These are phyloP conservation scores for Calycopis cecrops DNA, from an alignment of 1,140 invertebrate genomes.

Conservation along the genomic window DNA sequence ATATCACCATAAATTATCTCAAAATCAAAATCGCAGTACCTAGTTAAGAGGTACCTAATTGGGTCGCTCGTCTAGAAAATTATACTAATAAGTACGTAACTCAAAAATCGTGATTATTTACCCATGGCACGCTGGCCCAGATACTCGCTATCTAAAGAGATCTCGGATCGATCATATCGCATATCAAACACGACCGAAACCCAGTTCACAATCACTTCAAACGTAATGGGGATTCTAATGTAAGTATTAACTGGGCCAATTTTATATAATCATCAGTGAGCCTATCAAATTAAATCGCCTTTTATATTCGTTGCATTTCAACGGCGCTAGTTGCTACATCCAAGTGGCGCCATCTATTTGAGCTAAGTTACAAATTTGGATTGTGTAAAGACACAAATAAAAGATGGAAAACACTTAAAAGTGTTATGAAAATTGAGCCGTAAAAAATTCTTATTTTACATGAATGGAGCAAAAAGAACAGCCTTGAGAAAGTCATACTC, in stretches of 20 bases:
- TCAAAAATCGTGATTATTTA: conserved; percentile 4
- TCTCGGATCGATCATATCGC: conserved; percentile 51
- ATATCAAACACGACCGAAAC: conserved; percentile 45
- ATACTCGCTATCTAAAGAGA: conserved; percentile 54
- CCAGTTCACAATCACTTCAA: conserved; percentile 28
- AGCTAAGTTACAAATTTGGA: conserved; percentile 1
- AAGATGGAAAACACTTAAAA: no score
- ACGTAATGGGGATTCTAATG: conserved; percentile 15
- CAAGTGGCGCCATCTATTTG: neutral
- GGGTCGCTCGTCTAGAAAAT: conserved; percentile 4
- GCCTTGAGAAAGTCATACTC: no score
- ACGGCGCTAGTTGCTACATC: conserved; percentile 4
- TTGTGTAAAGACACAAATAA: neutral
- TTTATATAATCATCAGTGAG: conserved; percentile 12
- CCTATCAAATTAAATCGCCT: conserved; percentile 4
- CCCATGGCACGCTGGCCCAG: conserved; percentile 38
- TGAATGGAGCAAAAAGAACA: no score
- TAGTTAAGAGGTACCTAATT: neutral
- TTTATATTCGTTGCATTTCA: neutral
- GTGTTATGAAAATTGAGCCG: neutral
- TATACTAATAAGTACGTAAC: conserved; percentile 3
- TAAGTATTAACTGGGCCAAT: conserved; percentile 16
- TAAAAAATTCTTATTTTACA: neutral
- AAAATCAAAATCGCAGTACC: no score
- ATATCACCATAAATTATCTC: no score